Evolutionary conservation across 2,888 invertebrate genomes (phyloP).

Genomic region (Acanthopleura granulata): DNA sequence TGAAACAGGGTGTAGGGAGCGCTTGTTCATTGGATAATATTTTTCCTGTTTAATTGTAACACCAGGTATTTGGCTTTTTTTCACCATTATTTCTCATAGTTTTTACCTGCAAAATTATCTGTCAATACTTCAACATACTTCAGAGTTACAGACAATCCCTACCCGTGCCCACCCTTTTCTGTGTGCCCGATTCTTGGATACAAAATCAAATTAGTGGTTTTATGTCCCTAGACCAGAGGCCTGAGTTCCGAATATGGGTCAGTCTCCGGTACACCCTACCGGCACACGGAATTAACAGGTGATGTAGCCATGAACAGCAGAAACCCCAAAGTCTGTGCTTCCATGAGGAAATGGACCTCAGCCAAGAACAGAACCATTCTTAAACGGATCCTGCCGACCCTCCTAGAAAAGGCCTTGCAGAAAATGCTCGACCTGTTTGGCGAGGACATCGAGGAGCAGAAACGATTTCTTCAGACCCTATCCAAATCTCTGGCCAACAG

Average conservation of each 20-base stretch:
- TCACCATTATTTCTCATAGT: no score
- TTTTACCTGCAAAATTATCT: no score
- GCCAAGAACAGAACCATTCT: neutral
- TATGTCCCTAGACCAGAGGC: no score
- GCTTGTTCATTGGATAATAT: no score
- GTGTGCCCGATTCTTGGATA: no score
- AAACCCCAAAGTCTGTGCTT: neutral
- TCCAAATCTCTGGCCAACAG: neutral
- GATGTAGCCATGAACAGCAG: neutral
- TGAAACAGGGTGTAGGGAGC: no score
- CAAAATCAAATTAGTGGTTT: no score
- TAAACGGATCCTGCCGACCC: neutral
- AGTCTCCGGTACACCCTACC: neutral
- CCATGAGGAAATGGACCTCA: neutral
- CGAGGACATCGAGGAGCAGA: neutral
- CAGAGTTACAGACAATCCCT: no score
- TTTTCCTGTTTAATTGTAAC: no score
- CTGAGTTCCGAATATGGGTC: neutral
- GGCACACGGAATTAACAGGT: neutral
- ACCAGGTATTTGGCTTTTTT: no score
- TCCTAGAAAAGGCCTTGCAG: neutral
- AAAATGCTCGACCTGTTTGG: constrained; percentile 2
- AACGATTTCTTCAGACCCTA: neutral
- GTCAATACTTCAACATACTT: no score
- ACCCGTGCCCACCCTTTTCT: no score